Conservation (phyloP, 2,888 invertebrate genomes). For the Toxonevra muliebris region DNA sequence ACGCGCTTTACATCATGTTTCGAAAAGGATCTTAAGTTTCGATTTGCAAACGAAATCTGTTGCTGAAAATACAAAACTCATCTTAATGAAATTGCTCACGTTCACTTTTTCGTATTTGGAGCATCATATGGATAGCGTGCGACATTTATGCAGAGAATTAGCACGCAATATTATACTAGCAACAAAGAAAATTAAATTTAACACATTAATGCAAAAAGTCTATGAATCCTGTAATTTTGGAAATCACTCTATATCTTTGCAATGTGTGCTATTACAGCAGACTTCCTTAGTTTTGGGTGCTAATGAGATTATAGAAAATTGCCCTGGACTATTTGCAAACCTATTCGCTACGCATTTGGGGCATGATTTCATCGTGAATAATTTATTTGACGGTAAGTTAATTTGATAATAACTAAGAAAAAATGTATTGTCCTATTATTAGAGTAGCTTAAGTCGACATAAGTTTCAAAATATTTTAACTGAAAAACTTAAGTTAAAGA, state of each 20-base stretch:
- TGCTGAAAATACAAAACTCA: constrained; percentile 52
- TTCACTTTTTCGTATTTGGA: constrained; percentile 72
- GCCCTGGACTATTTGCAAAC: constrained; percentile 46
- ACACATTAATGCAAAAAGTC: constrained; percentile 47
- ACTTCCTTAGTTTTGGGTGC: constrained; percentile 51
- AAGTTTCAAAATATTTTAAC: no score
- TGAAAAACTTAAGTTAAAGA: no score
- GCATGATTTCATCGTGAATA: constrained; percentile 66
- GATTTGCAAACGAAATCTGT: constrained; percentile 45
- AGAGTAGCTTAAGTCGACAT: no score
- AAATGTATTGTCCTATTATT: constrained; percentile 1
- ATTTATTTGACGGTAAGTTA: constrained; percentile 66
- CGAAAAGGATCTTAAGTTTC: constrained; percentile 45
- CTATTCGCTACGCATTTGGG: constrained; percentile 53
- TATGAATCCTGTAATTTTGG: constrained; percentile 50
- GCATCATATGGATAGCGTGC: constrained; percentile 73
- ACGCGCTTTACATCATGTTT: constrained; percentile 51
- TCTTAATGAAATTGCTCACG: constrained; percentile 54
- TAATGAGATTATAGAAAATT: constrained; percentile 44
- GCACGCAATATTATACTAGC: constrained; percentile 65
- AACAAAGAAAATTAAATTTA: constrained; percentile 51
- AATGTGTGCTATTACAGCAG: constrained; percentile 55
- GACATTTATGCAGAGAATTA: constrained; percentile 69
- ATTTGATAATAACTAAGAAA: background rate
- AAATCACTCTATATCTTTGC: constrained; percentile 46